phyloP scores from a whole-genome alignment of 2,888 invertebrate genomes.

The Xestia rhomboidea region DNA sequence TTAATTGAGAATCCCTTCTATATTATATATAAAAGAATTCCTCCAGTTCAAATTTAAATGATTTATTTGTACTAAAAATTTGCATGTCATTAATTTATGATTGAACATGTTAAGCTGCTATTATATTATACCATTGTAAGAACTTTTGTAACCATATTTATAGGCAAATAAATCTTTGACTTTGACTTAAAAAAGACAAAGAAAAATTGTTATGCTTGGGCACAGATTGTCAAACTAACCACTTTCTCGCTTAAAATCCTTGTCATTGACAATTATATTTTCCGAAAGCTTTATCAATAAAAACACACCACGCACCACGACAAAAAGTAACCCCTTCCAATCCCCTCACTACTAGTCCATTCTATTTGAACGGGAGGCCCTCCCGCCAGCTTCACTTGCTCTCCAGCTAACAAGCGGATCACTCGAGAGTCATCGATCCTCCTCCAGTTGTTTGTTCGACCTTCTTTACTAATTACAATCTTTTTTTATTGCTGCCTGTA shows the following conservation, averaged over 20 bases:
- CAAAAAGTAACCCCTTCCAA: slow-evolving; percentile 7
- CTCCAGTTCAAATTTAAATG: too few relatives aligned
- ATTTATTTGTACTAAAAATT: too few relatives aligned
- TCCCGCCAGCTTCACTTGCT: slow-evolving; percentile 26
- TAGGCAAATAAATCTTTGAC: too few relatives aligned
- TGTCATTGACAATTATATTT: not conserved
- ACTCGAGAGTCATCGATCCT: slow-evolving; percentile 56
- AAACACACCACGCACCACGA: not conserved
- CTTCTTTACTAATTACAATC: slow-evolving; percentile 44
- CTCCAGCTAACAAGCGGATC: slow-evolving; percentile 52
- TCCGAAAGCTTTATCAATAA: not conserved
- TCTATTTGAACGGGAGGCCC: not conserved
- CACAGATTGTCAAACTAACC: not conserved
- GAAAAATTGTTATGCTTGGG: not conserved
- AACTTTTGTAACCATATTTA: too few relatives aligned
- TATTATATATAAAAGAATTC: too few relatives aligned
- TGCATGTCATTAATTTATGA: too few relatives aligned
- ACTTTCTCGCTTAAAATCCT: not conserved
- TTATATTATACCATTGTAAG: too few relatives aligned
- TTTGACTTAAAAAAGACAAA: too few relatives aligned
- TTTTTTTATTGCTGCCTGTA: slow-evolving; percentile 19
- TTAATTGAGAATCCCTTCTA: too few relatives aligned
- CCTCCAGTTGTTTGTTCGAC: slow-evolving; percentile 34
- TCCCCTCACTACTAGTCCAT: not conserved
- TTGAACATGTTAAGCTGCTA: too few relatives aligned